Evolutionary conservation across 2,888 invertebrate genomes (phyloP).

Genomic region (Synergus laeviventris): DNA sequence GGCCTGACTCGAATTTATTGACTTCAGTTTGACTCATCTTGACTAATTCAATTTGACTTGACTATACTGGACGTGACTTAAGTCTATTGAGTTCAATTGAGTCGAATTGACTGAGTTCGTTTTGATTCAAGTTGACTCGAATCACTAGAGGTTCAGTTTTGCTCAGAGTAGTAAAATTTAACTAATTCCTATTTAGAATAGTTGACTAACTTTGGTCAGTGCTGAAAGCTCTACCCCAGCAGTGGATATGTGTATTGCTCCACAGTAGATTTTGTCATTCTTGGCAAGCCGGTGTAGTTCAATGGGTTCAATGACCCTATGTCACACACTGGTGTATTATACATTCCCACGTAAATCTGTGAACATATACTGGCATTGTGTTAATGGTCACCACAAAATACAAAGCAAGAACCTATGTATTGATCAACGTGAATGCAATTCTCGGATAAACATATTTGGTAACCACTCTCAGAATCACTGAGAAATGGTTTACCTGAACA

Average conservation of each 20-base stretch:
- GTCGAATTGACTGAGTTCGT: too few species aligned
- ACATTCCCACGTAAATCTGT: conserved; percentile 43
- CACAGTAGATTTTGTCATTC: not conserved
- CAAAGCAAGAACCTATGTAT: conserved; percentile 63
- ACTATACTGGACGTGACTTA: too few species aligned
- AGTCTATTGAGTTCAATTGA: too few species aligned
- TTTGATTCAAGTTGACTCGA: too few species aligned
- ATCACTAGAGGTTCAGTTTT: too few species aligned
- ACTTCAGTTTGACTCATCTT: too few species aligned
- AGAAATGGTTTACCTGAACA: too few species aligned
- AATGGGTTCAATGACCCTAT: conserved; percentile 3
- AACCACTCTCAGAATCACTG: not conserved
- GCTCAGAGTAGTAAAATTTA: too few species aligned
- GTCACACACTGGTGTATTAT: not conserved
- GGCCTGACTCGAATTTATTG: too few species aligned
- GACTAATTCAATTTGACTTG: too few species aligned
- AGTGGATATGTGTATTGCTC: conserved; percentile 10
- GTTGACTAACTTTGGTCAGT: not conserved
- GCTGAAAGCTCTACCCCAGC: not conserved
- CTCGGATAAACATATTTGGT: conserved; percentile 56
- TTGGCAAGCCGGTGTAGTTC: conserved; percentile 5
- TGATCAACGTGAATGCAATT: conserved; percentile 62
- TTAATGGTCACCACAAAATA: conserved; percentile 58
- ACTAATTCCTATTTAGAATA: too few species aligned
- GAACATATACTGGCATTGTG: conserved; percentile 50